Evolutionary conservation across 2,888 invertebrate species (phyloP), one percentile per base, ranked within the genome.

Genomic region (Drosophila maculinotata): DNA sequence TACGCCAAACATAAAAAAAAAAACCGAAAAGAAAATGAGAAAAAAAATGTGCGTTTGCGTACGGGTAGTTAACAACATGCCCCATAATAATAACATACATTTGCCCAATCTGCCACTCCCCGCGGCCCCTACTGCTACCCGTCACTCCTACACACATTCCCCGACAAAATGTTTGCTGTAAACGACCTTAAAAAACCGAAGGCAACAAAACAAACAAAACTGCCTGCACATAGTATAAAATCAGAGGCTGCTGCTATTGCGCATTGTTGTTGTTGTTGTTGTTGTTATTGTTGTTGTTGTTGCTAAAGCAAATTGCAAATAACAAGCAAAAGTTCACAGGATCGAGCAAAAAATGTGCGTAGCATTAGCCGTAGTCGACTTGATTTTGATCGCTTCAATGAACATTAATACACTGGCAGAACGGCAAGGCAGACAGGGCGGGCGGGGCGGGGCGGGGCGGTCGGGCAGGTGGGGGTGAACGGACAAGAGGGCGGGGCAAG

Each of bases 321-420:
- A 87, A 84, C 87, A 82, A 84, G 80, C 72, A 52, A 87, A 81
- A 77, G 76, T 85, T 79, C 67, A 70, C 79, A 70, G 59, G 68
- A 68, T 71, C 73, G 63, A 57, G 71, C 45, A 7, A 30, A 12
- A 71, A 80, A 70, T 82, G 84, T 79, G 88, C 76, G 87, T 82
- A 74, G 79, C 79, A 82, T 82, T 82, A 82, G 87, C 81, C 77
- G 74, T 80, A 85, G 86, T 78, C 86, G 89, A 89, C 82, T 87
- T 87, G 82, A 88, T 89, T 88, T 86, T 84, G 68, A 73, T 81
- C 80, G 89, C 80, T 75, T 88, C 86, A 89, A 79, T 88, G 86
- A 87, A 86, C 86, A 89, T 80, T 88, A 88, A 87, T 86, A 86
- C 67, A 79, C 77, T 60, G 62, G 33, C 48, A 69, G 54, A 35